phyloP scores from a whole-genome alignment of 2,113 vertebrate species.

The Coturnix japonica region DNA sequence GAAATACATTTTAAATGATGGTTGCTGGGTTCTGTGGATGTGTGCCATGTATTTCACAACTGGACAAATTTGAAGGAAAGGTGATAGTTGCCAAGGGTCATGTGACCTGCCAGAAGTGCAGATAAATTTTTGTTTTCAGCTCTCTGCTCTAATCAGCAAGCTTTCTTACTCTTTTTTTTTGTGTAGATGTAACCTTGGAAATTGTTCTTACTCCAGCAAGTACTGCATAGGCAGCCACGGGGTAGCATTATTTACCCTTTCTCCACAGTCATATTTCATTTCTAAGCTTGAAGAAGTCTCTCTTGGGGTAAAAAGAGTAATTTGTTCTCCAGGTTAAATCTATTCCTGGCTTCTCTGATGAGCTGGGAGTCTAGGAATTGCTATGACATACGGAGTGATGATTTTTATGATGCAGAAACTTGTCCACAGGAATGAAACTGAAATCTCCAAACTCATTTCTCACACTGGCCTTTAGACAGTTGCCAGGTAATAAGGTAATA shows the following conservation, averaged over 20 bases:
- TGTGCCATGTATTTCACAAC: fast-evolving
- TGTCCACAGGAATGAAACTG: slow-evolving; percentile 16
- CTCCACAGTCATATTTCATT: slow-evolving; percentile 10
- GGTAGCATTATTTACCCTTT: neutral
- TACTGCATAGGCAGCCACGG: neutral
- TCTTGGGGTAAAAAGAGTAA: slow-evolving; percentile 7
- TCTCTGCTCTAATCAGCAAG: neutral
- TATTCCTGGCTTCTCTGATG: neutral
- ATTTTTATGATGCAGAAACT: slow-evolving; percentile 50
- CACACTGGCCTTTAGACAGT: neutral
- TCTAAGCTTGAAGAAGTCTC: neutral
- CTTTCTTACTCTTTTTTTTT: neutral
- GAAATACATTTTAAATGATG: neutral
- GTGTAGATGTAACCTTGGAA: neutral
- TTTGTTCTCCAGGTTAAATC: slow-evolving; percentile 24
- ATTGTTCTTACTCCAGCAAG: neutral
- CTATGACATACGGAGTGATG: slow-evolving; percentile 29
- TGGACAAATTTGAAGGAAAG: neutral
- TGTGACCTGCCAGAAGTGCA: neutral
- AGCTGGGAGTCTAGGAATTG: slow-evolving; percentile 12
- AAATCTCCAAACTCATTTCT: slow-evolving; percentile 28
- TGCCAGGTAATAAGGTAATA: slow-evolving; percentile 26
- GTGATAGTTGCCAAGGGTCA: neutral
- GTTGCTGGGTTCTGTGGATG: neutral
- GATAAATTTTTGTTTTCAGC: neutral